Evolutionary conservation across 2,797 vertebrate genomes (phyloP).

Genomic region (Rhinatrema bivittatum): DNA sequence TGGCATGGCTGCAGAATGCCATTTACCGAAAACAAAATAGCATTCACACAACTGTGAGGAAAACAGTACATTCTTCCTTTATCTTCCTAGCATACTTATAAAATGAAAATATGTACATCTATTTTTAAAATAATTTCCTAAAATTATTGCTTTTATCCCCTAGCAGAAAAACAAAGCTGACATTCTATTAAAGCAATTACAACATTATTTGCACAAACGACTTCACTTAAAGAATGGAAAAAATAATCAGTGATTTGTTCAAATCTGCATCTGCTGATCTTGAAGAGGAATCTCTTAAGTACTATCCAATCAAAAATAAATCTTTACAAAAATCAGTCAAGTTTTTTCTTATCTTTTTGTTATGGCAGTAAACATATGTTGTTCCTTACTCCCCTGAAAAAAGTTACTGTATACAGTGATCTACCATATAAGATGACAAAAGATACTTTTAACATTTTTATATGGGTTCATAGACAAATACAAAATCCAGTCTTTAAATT

Average conservation of each 20-base stretch:
- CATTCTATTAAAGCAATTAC: slow-evolving; percentile 6
- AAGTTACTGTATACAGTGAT: slow-evolving; percentile 18
- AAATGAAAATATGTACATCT: slow-evolving; percentile 15
- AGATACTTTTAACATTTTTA: slow-evolving; percentile 12
- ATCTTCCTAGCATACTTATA: slow-evolving; percentile 15
- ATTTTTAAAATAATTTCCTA: slow-evolving; percentile 27
- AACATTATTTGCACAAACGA: slow-evolving; percentile 21
- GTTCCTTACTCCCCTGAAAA: slow-evolving; percentile 15
- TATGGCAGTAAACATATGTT: slow-evolving; percentile 31
- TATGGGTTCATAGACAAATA: slow-evolving; percentile 25
- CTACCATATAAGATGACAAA: slow-evolving; percentile 8
- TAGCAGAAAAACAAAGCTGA: slow-evolving; percentile 14
- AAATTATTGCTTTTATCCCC: slow-evolving; percentile 50
- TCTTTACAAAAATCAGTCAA: slow-evolving; percentile 27
- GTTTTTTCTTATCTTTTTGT: slow-evolving; percentile 18
- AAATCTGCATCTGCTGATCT: slow-evolving; percentile 12
- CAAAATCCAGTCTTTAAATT: slow-evolving; percentile 14
- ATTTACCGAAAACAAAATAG: too few species aligned
- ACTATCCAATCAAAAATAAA: slow-evolving; percentile 9
- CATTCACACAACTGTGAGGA: slow-evolving; percentile 24
- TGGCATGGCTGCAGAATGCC: slow-evolving; percentile 35
- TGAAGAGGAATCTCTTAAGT: slow-evolving; percentile 6
- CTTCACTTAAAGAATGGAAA: slow-evolving; percentile 8
- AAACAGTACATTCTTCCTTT: slow-evolving; percentile 3
- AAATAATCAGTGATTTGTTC: neutral